These are phyloP conservation scores for Monochamus saltuarius DNA, from an alignment of 1,140 invertebrate species.

Conservation along the genomic window DNA sequence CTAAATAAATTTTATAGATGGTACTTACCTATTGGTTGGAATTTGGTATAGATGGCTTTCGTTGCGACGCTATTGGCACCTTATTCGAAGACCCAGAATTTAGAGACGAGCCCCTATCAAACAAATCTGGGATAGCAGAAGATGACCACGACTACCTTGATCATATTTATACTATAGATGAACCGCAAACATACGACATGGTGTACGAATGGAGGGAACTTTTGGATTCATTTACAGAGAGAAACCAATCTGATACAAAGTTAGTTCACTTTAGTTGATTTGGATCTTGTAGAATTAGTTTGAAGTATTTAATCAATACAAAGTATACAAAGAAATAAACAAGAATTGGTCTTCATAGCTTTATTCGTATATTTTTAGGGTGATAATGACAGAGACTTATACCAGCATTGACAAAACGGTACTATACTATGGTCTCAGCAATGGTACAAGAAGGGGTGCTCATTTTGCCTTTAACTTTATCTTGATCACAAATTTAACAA, in stretches of 20 bases:
- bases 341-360: conserved; percentile 61
- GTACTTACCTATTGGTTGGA: conserved; percentile 71
- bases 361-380: conserved; percentile 39
- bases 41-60: conserved; percentile 71
- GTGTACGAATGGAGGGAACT: conserved; percentile 64
- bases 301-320: too few relatives aligned
- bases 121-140: conserved; percentile 56
- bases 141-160: conserved; percentile 59
- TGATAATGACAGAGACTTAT: conserved; percentile 70
- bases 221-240: conserved; percentile 59
- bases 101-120: conserved; percentile 57
- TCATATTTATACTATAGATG: conserved; percentile 66
- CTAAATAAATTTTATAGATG: conserved; percentile 49
- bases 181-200: conserved; percentile 61
- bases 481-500: conserved; percentile 56
- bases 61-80: conserved; percentile 62
- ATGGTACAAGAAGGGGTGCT: conserved; percentile 55
- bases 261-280: too few relatives aligned
- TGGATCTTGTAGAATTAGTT: too few relatives aligned
- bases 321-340: too few relatives aligned
- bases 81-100: conserved; percentile 45
- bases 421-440: conserved; percentile 56
- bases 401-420: conserved; percentile 57
- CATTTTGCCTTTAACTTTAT: conserved; percentile 71
- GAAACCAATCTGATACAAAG: conserved; percentile 53